These are phyloP conservation scores for Drosophila parthenogenetica DNA, from an alignment of 2,888 invertebrate genomes.

Conservation along the genomic window DNA sequence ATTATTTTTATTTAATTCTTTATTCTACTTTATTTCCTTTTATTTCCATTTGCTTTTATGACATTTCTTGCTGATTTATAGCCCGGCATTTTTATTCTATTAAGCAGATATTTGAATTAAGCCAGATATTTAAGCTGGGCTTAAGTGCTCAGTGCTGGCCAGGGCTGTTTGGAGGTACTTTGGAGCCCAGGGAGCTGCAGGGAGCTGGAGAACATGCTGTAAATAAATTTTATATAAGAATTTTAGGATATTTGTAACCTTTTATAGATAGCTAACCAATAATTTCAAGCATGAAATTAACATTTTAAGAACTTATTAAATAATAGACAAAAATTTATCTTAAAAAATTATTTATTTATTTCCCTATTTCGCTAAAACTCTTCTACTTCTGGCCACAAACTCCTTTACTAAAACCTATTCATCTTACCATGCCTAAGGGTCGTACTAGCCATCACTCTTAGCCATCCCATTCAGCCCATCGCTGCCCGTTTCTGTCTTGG, in stretches of 20 bases:
- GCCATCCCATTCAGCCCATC: background rate
- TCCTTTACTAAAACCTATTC: constrained; percentile 10
- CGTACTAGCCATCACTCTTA: background rate
- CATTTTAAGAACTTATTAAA: too few species aligned
- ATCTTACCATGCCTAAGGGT: constrained; percentile 27
- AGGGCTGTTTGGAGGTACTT: background rate
- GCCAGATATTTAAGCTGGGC: constrained; percentile 8
- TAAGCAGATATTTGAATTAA: constrained; percentile 20
- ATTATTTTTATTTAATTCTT: constrained; percentile 21
- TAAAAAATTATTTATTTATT: too few species aligned
- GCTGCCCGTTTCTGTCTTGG: background rate
- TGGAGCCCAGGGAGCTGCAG: too few species aligned
- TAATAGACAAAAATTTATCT: too few species aligned
- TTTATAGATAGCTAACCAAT: too few species aligned
- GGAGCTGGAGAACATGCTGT: too few species aligned
- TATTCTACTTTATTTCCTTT: constrained; percentile 16
- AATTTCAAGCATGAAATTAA: too few species aligned
- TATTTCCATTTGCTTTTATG: constrained; percentile 40
- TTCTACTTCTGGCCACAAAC: too few species aligned
- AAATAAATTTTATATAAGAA: too few species aligned
- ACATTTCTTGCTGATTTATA: constrained; percentile 62
- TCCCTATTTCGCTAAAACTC: too few species aligned
- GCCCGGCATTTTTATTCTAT: constrained; percentile 23
- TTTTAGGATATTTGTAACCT: too few species aligned
- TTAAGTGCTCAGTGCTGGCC: constrained; percentile 8